phyloP scores from a whole-genome alignment of 2,888 invertebrate species.

The Fissipunctia ypsillon region DNA sequence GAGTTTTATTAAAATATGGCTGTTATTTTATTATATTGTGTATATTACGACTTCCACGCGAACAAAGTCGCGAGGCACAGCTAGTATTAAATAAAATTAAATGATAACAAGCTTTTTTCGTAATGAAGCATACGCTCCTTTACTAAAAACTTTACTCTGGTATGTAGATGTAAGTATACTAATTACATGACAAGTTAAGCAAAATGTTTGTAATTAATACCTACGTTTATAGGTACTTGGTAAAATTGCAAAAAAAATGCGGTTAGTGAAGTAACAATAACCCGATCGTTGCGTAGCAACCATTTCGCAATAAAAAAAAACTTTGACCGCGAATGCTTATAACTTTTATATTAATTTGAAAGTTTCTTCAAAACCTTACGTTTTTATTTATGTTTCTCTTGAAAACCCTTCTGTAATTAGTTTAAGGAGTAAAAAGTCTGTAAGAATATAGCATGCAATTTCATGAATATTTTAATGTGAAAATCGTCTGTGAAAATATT shows the following conservation, averaged over 20 bases:
- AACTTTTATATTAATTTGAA: conserved; percentile 3
- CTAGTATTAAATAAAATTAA: no score
- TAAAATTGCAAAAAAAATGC: not conserved
- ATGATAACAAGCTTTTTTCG: no score
- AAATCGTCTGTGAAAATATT: not conserved
- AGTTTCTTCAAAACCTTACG: not conserved
- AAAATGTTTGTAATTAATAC: no score
- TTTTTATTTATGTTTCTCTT: not conserved
- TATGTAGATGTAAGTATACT: no score
- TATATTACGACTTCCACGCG: no score
- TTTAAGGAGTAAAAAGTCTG: not conserved
- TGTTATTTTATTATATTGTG: no score
- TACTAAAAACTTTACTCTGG: no score
- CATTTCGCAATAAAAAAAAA: not conserved
- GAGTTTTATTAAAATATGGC: no score
- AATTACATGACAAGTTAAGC: no score
- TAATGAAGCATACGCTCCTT: no score
- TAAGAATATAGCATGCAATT: not conserved
- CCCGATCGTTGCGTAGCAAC: not conserved
- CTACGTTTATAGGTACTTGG: no score
- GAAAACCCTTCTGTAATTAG: not conserved
- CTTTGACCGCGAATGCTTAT: not conserved
- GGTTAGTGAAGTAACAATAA: not conserved
- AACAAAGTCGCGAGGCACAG: no score
- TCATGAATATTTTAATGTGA: not conserved